Evolutionary conservation across 2,888 invertebrate species (phyloP).

Genomic region (Microplitis manilae): DNA sequence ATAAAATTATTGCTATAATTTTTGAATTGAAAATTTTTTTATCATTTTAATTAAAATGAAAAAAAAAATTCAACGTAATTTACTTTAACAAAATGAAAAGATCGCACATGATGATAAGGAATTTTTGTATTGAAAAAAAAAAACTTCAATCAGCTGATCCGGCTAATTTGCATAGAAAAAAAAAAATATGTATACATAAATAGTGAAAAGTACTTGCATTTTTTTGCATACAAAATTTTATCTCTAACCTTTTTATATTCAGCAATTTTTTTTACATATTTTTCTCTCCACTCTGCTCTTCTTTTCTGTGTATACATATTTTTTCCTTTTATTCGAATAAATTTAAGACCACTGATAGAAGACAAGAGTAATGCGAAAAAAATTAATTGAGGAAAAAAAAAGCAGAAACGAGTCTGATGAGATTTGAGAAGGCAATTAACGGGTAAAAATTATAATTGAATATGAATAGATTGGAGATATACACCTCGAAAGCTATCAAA

Average conservation of each 20-base stretch:
- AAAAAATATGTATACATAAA: constrained; percentile 6
- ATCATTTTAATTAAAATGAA: no score
- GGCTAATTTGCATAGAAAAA: background rate
- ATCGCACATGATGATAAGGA: constrained; percentile 4
- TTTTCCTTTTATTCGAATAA: constrained; percentile 28
- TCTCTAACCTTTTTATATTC: constrained; percentile 1
- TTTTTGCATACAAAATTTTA: constrained; percentile 5
- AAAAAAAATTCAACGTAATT: background rate
- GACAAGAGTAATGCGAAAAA: background rate
- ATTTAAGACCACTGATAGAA: background rate
- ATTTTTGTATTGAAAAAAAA: constrained; percentile 21
- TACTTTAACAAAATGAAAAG: constrained; percentile 25
- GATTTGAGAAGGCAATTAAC: background rate
- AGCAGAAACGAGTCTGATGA: background rate
- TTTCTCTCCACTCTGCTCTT: background rate
- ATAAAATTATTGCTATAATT: no score
- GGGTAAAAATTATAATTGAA: background rate
- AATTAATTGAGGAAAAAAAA: background rate
- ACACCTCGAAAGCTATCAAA: constrained; percentile 29
- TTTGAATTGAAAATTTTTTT: no score
- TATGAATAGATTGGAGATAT: background rate
- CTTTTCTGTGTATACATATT: constrained; percentile 1
- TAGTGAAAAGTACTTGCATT: constrained; percentile 10
- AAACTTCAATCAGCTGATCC: background rate
- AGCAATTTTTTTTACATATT: background rate